phyloP scores from a whole-genome alignment of 2,888 invertebrate species.

The Parapristionchus giblindavisi region DNA sequence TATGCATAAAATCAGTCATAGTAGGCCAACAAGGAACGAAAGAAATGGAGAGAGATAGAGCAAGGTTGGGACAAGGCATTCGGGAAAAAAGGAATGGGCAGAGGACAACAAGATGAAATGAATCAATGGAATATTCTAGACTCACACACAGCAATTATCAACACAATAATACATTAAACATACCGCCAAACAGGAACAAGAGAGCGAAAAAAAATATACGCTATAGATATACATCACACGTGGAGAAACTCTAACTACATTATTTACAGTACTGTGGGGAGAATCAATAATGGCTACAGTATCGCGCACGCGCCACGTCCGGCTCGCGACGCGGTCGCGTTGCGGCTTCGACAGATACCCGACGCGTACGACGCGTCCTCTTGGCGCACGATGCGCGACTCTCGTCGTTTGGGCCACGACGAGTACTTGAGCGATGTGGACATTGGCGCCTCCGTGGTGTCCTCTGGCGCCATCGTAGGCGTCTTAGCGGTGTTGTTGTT shows the following conservation, averaged over 20 bases:
- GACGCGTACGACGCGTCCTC: not conserved
- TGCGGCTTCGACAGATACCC: conserved; percentile 37
- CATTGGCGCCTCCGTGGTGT: not conserved
- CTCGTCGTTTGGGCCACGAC: conserved; percentile 31
- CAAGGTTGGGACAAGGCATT: no score
- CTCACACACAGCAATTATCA: no score
- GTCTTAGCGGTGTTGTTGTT: conserved; percentile 9
- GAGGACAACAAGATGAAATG: no score
- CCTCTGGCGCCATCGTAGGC: not conserved
- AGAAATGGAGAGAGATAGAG: no score
- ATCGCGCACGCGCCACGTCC: conserved; percentile 27
- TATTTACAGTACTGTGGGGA: conserved; percentile 5
- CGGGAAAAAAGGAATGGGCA: no score
- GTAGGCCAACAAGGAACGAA: no score
- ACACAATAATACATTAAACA: no score
- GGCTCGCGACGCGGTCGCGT: conserved; percentile 14
- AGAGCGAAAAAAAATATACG: conserved; percentile 2
- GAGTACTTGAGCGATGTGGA: conserved; percentile 23
- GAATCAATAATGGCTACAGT: conserved; percentile 14
- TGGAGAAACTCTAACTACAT: not conserved
- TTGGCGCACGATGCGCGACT: conserved; percentile 26
- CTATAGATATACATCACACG: conserved; percentile 10
- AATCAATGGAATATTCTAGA: no score
- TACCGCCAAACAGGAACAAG: conserved; percentile 23
- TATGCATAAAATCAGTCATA: no score